These are phyloP conservation scores for Nysson spinosus DNA, from an alignment of 2,888 invertebrate species.

Conservation along the genomic window DNA sequence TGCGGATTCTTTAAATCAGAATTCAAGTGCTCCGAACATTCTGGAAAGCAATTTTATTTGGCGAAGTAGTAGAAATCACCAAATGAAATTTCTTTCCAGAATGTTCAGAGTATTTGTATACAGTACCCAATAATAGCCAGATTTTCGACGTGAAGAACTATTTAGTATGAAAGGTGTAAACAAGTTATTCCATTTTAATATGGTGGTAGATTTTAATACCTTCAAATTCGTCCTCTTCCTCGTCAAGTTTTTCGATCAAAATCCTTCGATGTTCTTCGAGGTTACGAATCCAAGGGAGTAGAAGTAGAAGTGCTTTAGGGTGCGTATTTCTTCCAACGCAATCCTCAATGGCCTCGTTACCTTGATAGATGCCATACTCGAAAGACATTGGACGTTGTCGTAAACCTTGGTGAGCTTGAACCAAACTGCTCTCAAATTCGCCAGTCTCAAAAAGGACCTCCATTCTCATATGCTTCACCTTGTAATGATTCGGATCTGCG, in stretches of 20 bases:
- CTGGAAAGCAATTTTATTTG: too few relatives aligned
- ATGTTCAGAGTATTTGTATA: too few relatives aligned
- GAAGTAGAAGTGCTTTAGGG: constrained; percentile 49
- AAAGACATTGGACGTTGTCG: constrained; percentile 54
- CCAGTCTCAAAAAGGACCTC: constrained; percentile 65
- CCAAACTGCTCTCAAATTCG: constrained; percentile 67
- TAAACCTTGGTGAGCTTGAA: constrained; percentile 66
- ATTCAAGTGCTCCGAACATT: too few relatives aligned
- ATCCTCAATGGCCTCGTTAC: constrained; percentile 68
- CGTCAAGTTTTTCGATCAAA: constrained; percentile 59
- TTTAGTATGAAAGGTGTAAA: too few relatives aligned
- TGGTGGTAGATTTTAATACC: constrained; percentile 61
- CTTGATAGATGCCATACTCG: constrained; percentile 61
- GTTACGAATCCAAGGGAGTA: constrained; percentile 66
- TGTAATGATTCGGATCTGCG: constrained; percentile 64
- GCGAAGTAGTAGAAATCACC: too few relatives aligned
- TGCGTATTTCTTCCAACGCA: constrained; percentile 69
- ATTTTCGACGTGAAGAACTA: too few relatives aligned
- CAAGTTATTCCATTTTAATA: too few relatives aligned
- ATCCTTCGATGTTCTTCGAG: constrained; percentile 52
- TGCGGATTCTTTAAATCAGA: too few relatives aligned
- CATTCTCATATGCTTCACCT: constrained; percentile 63
- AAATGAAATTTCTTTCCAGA: too few relatives aligned
- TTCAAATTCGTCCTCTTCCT: constrained; percentile 68
- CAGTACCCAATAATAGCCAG: too few relatives aligned